Conservation (phyloP, 2,113 vertebrate genomes). For the Nicator chloris region DNA sequence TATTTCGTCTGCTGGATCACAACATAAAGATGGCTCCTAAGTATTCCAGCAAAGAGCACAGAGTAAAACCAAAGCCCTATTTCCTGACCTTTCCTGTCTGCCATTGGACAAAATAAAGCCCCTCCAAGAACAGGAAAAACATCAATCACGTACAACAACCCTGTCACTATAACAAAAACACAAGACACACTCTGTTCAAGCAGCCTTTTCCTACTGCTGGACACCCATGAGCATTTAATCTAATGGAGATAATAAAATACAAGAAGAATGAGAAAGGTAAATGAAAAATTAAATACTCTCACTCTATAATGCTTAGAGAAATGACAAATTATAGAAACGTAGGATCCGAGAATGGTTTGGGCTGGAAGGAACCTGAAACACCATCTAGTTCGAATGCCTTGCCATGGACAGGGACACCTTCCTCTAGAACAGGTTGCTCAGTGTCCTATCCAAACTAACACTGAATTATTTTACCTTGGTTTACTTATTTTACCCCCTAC, state of each 20-base stretch:
- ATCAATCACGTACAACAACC: rapidly evolving
- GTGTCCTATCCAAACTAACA: background rate
- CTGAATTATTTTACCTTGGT: background rate
- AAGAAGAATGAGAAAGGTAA: background rate
- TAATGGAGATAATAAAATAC: background rate
- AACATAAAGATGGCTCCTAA: background rate
- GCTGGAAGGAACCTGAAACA: background rate
- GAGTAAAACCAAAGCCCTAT: background rate
- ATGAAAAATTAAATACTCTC: rapidly evolving
- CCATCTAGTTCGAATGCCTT: background rate
- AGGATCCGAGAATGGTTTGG: background rate
- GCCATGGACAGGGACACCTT: background rate
- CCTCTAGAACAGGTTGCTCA: background rate
- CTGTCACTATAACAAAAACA: rapidly evolving
- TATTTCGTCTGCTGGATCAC: background rate
- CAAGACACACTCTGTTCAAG: rapidly evolving
- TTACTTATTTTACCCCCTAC: background rate
- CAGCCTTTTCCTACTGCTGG: background rate
- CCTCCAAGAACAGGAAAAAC: background rate
- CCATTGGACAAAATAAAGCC: background rate
- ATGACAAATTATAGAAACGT: background rate
- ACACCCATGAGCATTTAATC: background rate
- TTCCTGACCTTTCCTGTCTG: background rate
- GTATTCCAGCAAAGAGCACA: background rate
- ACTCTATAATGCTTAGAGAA: background rate